A percentile compares a stretch with the other conserved stretches of the same genome.
phyloP scores from a whole-genome alignment of 2,113 vertebrate genomes.

The Apodemus sylvaticus region DNA sequence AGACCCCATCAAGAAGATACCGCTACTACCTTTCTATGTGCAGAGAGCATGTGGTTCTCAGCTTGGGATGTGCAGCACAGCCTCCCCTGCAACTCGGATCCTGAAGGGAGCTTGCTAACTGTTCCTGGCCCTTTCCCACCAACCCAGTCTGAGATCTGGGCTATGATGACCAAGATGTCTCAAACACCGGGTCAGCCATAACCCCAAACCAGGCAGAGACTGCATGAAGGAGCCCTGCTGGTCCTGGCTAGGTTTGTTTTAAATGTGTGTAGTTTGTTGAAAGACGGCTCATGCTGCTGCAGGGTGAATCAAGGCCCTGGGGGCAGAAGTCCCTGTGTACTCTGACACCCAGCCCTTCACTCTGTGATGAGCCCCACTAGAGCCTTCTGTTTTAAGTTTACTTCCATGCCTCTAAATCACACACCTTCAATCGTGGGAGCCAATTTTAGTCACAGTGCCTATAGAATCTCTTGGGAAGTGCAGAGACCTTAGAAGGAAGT shows the following conservation, averaged over 20 bases:
- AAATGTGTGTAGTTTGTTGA: neutral
- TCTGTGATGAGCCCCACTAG: neutral
- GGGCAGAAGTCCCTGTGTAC: too few relatives aligned
- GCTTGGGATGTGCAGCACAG: neutral
- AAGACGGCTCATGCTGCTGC: neutral
- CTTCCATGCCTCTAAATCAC: neutral
- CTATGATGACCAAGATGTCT: neutral
- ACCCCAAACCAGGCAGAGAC: neutral
- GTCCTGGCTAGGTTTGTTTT: neutral
- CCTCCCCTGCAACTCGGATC: neutral
- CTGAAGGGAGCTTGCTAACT: neutral
- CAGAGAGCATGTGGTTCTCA: neutral
- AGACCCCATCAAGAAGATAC: neutral
- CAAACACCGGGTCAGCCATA: neutral
- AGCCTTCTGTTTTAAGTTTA: neutral
- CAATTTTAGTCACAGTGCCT: neutral
- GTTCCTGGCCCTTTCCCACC: too few relatives aligned
- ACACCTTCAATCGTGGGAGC: neutral
- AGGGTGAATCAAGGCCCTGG: neutral
- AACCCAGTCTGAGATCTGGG: neutral
- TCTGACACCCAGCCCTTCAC: neutral
- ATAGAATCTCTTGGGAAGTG: neutral
- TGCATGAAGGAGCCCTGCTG: neutral
- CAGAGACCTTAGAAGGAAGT: neutral
- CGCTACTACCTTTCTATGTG: fast-evolving